A percentile compares a stretch with the other conserved stretches of the same genome.
Conservation (phyloP, 2,113 vertebrate species). For the Clupea harengus region DNA sequence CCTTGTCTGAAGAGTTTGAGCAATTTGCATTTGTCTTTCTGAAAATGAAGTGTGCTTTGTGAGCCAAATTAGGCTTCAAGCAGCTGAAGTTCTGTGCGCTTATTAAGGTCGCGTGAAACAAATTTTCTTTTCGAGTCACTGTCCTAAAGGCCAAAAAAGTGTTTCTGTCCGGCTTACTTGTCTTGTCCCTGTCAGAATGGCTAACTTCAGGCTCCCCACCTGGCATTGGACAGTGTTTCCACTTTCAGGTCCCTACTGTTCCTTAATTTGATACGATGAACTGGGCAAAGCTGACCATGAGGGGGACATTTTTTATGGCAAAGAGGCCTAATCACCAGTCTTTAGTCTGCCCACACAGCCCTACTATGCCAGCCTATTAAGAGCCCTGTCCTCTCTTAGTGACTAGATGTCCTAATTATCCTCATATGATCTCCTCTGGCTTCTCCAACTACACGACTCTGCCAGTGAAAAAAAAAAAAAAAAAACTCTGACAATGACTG, state of each 20-base stretch:
- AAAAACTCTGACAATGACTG: background rate
- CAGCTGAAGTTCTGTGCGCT: background rate
- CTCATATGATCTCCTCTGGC: background rate
- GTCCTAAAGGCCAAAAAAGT: background rate
- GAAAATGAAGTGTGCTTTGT: background rate
- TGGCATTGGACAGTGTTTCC: background rate
- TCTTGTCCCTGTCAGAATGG: background rate
- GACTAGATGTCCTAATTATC: conserved; percentile 6
- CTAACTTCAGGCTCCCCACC: background rate
- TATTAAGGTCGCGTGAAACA: background rate
- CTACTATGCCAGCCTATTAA: background rate
- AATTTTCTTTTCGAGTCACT: background rate
- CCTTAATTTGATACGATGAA: background rate
- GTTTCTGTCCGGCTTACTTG: background rate
- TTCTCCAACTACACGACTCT: background rate
- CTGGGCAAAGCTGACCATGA: background rate
- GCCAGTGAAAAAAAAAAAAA: background rate
- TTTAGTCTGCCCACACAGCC: background rate
- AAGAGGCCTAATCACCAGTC: background rate
- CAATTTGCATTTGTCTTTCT: background rate
- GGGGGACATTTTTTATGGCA: background rate
- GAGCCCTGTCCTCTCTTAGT: background rate
- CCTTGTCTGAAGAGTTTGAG: background rate
- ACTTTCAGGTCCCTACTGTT: background rate
- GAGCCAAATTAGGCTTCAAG: background rate